Evolutionary conservation across 2,797 vertebrate genomes (phyloP), one percentile per base, ranked within the genome.

Genomic region (Pseudopleuronectes americanus): DNA sequence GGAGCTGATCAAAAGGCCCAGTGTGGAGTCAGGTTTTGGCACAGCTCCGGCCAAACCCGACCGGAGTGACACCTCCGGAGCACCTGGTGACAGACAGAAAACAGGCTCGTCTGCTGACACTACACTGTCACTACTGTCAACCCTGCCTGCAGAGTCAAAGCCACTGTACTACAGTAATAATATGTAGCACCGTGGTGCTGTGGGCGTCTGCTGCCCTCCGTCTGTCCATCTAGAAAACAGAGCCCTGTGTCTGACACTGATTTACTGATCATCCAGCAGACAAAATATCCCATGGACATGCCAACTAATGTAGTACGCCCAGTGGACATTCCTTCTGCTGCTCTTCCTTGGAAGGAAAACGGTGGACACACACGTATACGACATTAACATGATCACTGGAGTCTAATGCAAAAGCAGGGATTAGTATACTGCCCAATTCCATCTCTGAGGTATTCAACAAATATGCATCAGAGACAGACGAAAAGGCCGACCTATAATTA

Each of bases 221-320:
- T 59, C 66, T 62, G 59, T 75, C 71, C 55, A 53, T 76, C 76
- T 51, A 36, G 51, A 24, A 38, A 81, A 56, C 76, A 19, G 13
- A 43, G 17, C 63, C 74, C 64, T 45, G 5, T 63, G 79, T 73
- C 61, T 86, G 76, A 84, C 57, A 0, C 8, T 82, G 83, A 87
- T 81, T 73, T 73, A 90, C 61, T 56, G 68, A 83, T 47, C 72
- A 36, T 71, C 54, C 66, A 54, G 57, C 65, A 43, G 51, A 45
- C 49, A 76, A 80, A 87, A 87, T 87, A 86, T 87, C 78, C 74
- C 87, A 89, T 19, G 24, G 77, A 81, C 66, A 59, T 63, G 84
- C 60, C 75, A 84, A 68, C 67, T 59, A 70, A 79, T 64, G 74
- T 41, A 56, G 47, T 41, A 47, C 9, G 16, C 8, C 19, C 63